Conservation (phyloP, 2,888 invertebrate genomes). For the Limnephilus rhombicus region DNA sequence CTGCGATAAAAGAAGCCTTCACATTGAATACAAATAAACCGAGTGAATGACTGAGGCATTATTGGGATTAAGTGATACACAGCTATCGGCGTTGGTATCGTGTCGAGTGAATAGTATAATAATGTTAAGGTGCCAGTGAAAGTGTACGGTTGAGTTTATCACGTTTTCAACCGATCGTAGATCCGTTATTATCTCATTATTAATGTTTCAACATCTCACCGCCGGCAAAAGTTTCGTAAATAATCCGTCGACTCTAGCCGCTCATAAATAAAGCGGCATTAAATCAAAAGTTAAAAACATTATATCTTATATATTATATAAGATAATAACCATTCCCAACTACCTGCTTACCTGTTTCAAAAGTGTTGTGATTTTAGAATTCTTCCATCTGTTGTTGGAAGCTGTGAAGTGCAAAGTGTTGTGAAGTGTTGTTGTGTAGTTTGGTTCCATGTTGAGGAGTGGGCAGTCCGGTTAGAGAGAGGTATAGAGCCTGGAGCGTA, state of each 20-base stretch:
- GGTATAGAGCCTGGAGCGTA: neutral
- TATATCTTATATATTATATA: neutral
- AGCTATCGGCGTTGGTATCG: neutral
- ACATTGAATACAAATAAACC: neutral
- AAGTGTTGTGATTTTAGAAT: neutral
- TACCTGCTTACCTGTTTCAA: neutral
- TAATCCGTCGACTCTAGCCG: neutral
- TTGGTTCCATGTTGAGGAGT: slow-evolving; percentile 11
- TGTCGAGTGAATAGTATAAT: neutral
- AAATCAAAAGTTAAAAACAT: neutral
- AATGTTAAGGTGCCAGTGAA: slow-evolving; percentile 36
- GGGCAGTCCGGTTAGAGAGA: neutral
- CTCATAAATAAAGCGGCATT: neutral
- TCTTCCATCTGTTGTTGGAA: neutral
- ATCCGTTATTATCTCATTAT: neutral
- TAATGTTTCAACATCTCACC: slow-evolving; percentile 8
- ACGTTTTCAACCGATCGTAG: neutral
- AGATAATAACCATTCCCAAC: neutral
- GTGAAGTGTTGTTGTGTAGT: slow-evolving; percentile 4
- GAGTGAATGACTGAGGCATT: slow-evolving; percentile 9
- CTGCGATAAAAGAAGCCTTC: neutral
- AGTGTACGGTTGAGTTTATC: slow-evolving; percentile 25
- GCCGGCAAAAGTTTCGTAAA: neutral
- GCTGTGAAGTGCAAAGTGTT: neutral
- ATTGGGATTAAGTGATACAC: slow-evolving; percentile 17